Evolutionary conservation across 2,888 invertebrate species (phyloP), one percentile per base, ranked within the genome.

Genomic region (Resseliella maxima): DNA sequence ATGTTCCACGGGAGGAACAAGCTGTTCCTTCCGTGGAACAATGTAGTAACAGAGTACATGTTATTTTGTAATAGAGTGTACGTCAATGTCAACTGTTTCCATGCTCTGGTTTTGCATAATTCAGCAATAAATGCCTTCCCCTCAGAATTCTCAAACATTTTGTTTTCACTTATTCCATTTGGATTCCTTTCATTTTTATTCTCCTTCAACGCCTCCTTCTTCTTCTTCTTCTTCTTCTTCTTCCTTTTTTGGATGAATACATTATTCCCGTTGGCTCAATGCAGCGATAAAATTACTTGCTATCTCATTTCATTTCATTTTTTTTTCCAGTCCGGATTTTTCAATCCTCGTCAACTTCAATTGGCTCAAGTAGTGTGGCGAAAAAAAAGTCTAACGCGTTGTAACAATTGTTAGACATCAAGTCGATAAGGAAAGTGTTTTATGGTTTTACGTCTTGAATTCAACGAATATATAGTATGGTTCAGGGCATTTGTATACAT

Each of bases 401-500:
- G 72, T 72, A 72, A 72, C 12, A 35, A 83, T 36, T 83, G 83
- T 36, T 83, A 83, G 38, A 83, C 83, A 83, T 38, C 38, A 83
- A 83, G 83, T 83, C 36, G 83, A 83, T 38, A 83, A 83, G 41
- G 24, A 83, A 83, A 83, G 83, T n/a, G 38, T 83, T 83, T 83
- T 83, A 83, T 83, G 38, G 83, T 83, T 83, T 72, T 72, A 31
- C 31, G 72, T 72, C 21, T 2, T 31, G 31, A 12, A 2, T 72
- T 6, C 15, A 15, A 72, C 31, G 72, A 31, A n/a, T 5, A 31
- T 27, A 35, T 31, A 27, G 31, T 72, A 12, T 15, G 72, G 35
- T 12, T 27, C 72, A 8, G 31, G 12, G 50, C 2, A 50, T 50
- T 50, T 18, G 50, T 59, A 31, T 35, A 31, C 18, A 18, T 0